Conservation (phyloP, 2,888 invertebrate species). For the Geophilus truncorum region DNA sequence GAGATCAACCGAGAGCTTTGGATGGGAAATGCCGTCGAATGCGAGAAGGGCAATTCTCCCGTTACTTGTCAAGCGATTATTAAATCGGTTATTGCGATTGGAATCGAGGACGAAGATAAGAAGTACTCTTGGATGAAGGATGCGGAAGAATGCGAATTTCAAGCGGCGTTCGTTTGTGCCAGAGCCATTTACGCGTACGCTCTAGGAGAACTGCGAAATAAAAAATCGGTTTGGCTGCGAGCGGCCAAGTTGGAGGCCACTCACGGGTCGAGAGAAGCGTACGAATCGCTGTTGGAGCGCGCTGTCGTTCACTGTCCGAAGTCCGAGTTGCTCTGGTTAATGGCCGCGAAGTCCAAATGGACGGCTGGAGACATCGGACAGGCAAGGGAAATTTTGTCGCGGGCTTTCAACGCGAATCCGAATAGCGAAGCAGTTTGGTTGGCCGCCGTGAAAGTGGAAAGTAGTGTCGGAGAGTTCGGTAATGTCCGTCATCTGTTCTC, state of each 20-base stretch:
- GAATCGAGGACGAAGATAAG: constrained; percentile 94
- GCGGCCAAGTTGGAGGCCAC: constrained; percentile 97
- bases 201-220: constrained; percentile 82
- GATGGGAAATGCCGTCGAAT: constrained; percentile 97
- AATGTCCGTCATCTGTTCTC: constrained; percentile 85
- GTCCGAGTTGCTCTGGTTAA: constrained; percentile 95
- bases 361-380: constrained; percentile 92
- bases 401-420: constrained; percentile 97
- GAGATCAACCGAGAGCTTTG: constrained; percentile 98
- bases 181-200: constrained; percentile 93
- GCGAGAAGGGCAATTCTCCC: constrained; percentile 91
- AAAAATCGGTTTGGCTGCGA: constrained; percentile 95
- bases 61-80: constrained; percentile 84
- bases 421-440: constrained; percentile 99
- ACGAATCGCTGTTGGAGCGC: constrained; percentile 82
- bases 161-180: constrained; percentile 91
- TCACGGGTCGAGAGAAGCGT: constrained; percentile 84
- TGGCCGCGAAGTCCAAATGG: constrained; percentile 99
- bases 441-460: constrained; percentile 97
- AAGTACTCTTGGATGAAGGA: constrained; percentile 99
- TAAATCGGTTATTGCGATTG: constrained; percentile 82
- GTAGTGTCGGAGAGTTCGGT: constrained; percentile 96
- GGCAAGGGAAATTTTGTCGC: constrained; percentile 86
- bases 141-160: constrained; percentile 87
- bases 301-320: constrained; percentile 98